Conservation (phyloP, 1,140 invertebrate species). For the Zaprionus vittiger region DNA sequence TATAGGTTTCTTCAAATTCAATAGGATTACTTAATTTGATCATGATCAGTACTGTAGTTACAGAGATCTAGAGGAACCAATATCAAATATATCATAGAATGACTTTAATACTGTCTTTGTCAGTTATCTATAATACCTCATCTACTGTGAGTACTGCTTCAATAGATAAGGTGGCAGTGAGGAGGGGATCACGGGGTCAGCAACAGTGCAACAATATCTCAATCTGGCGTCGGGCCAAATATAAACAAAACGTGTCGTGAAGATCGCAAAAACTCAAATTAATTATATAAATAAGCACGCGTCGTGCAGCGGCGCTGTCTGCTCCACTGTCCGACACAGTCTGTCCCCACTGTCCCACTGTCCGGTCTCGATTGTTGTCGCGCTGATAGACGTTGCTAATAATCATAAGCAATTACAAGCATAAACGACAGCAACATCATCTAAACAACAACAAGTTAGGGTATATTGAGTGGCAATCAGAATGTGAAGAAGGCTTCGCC, state of each 20-base stretch:
- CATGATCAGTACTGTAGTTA: neutral
- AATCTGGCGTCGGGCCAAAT: slow-evolving; percentile 50
- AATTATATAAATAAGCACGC: slow-evolving; percentile 80
- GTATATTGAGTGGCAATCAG: slow-evolving; percentile 35
- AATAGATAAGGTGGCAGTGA: neutral
- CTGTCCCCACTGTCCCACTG: neutral
- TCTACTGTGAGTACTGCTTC: neutral
- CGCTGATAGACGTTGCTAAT: slow-evolving; percentile 39
- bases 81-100: too few species aligned
- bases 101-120: too few species aligned
- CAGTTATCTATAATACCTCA: too few species aligned
- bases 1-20: neutral
- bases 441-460: slow-evolving; percentile 13
- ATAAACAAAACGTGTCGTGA: slow-evolving; percentile 75
- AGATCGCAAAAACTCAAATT: slow-evolving; percentile 63
- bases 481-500: slow-evolving; percentile 27
- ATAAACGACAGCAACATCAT: slow-evolving; percentile 14
- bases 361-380: slow-evolving; percentile 16
- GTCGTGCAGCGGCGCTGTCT: slow-evolving; percentile 30
- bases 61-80: neutral
- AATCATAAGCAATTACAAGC: slow-evolving; percentile 57
- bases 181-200: neutral
- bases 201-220: neutral
- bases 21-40: neutral
- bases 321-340: neutral